Evolutionary conservation across 2,888 invertebrate species (phyloP).

Genomic region (Drosophila anceps): DNA sequence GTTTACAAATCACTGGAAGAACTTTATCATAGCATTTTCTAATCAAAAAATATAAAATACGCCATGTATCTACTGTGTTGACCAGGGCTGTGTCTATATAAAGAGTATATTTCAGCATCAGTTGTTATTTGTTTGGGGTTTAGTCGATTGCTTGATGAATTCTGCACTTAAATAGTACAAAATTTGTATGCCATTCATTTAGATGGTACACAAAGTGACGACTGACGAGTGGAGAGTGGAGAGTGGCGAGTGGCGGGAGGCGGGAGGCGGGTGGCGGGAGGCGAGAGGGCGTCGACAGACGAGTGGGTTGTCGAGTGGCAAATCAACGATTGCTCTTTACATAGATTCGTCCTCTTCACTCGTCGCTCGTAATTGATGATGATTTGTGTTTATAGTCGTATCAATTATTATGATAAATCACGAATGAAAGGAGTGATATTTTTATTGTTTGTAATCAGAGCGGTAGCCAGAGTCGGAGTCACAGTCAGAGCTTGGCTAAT

Average conservation of each 20-base stretch:
- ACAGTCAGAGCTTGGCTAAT: constrained; percentile 60
- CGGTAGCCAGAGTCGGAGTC: neutral
- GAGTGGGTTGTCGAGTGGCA: constrained; percentile 48
- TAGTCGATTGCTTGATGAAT: constrained; percentile 55
- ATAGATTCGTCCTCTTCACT: constrained; percentile 31
- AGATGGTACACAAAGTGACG: constrained; percentile 62
- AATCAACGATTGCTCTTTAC: constrained; percentile 58
- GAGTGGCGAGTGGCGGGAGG: constrained; percentile 3
- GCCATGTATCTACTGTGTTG: neutral
- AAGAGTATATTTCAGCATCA: constrained; percentile 11
- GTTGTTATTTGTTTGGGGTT: constrained; percentile 30
- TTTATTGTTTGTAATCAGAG: constrained; percentile 78
- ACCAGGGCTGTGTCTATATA: neutral
- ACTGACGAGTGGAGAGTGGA: constrained; percentile 4
- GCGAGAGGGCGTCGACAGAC: too few relatives aligned
- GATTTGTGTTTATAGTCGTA: constrained; percentile 64
- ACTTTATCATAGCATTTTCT: neutral
- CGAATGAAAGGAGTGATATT: constrained; percentile 65
- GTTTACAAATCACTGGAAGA: neutral
- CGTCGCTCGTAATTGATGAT: constrained; percentile 69
- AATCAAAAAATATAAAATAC: too few relatives aligned
- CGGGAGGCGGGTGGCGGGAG: too few relatives aligned
- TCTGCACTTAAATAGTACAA: constrained; percentile 68
- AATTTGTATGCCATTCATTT: constrained; percentile 81
- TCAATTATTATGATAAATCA: constrained; percentile 83